A percentile compares a stretch with the other conserved stretches of the same genome.
These are phyloP conservation scores for Philonicus albiceps DNA, from an alignment of 2,888 invertebrate species.

Conservation along the genomic window DNA sequence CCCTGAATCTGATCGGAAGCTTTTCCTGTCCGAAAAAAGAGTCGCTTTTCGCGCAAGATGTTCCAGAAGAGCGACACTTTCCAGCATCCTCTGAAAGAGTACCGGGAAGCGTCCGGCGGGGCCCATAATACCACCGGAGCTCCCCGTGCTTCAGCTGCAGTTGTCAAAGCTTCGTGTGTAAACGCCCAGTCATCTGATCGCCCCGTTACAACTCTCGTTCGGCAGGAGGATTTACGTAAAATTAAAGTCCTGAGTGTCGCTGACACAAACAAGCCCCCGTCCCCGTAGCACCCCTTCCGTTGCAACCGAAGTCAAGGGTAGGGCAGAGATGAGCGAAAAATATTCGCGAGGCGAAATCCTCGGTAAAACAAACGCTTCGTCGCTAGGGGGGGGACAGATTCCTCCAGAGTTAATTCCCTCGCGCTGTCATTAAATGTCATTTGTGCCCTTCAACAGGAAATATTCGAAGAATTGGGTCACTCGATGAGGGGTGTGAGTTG, in stretches of 20 bases:
- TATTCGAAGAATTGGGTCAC: background rate
- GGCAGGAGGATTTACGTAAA: background rate
- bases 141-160: background rate
- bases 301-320: background rate
- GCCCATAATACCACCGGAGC: background rate
- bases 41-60: background rate
- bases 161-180: background rate
- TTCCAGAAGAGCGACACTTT: background rate
- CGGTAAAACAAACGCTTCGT: background rate
- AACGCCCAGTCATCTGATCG: conserved; percentile 30
- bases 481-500: background rate
- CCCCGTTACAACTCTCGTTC: background rate
- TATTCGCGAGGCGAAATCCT: background rate
- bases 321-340: background rate
- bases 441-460: background rate
- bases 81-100: background rate
- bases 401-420: background rate
- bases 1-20: background rate
- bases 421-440: background rate
- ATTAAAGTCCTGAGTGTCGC: background rate
- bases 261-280: background rate
- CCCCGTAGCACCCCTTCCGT: background rate
- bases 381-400: background rate
- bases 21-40: background rate
- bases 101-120: background rate